Evolutionary conservation across 92 coral and sea anemone genomes (phyloP), one percentile per base, ranked within the genome.

Genomic region (Parazoanthus darwini): DNA sequence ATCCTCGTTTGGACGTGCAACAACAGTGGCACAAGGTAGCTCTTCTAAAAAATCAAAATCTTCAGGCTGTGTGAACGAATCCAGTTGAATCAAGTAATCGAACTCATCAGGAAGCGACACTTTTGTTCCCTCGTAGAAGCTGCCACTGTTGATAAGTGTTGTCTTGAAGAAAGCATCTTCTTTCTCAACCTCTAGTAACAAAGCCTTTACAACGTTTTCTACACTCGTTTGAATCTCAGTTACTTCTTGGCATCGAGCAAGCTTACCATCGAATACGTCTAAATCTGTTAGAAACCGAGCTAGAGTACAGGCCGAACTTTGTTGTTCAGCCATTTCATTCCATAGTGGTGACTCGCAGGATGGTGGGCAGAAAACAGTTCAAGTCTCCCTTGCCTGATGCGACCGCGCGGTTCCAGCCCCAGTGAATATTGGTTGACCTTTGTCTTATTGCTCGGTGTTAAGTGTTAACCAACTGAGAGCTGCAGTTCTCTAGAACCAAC

Each of bases 231-330:
- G 77, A 38, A 86, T 86, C 4, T 56, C 26, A 0, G 58, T 23
- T 15, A 77, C 76, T 56, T 86, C 89, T 26, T 63, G 20, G 38
- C 79, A 88, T 25, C 59, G 82, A 8, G 72, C 9, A 23, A 88
- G 26, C 39, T 43, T 88, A 18, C 90, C 86, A n/a, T 88, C 38
- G 26, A 13, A 22, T 37, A 3, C 29, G 79, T 74, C 79, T 20
- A 74, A 74, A 35, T 74, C 79, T 36, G 80, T 42, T 29, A 76
- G 36, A 73, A 73, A 18, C 51, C 51, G 9, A 58, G 9, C 18
- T 58, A 18, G 11, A 58, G 66, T 9, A 58, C 66, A 58, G 9
- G 18, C 66, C 33, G 33, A 29, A 29, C 33, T 29, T 29, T 29
- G 33, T 29, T 29, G 33, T 29, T 29, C 33, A 29, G 33, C 33